Evolutionary conservation across 2,888 invertebrate species (phyloP), one percentile per base, ranked within the genome.

Genomic region (Gisinianus flammeolus): DNA sequence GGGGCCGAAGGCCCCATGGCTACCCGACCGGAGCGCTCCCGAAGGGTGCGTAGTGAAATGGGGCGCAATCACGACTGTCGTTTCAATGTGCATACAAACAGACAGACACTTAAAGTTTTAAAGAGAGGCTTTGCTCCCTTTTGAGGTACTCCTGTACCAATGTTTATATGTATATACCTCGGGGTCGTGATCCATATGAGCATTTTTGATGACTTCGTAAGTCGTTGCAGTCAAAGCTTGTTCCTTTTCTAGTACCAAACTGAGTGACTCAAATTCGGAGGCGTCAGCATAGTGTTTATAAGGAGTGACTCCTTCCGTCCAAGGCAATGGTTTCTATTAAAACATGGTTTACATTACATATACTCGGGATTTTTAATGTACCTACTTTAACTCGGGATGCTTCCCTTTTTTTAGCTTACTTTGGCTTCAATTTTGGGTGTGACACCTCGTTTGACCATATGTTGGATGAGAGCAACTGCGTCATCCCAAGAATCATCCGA

Each of bases 401-500:
- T 16, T 6, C 19, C 26, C 6, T 70, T 54, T 12, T 56, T 8
- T 3, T 19, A 62, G 10, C 62, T 62, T 62, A 62, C 62, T 5
- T 62, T 4, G 3, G 31, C 19, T 31, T 4, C 4, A 10, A 31
- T 30, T 19, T 28, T 66, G 8, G 31, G 33, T 22, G 73, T 30
- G 3, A 70, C 74, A 4, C 79, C 79, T n/a, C 79, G 74, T 35
- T 66, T 52, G 6, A 80, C 58, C 71, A 81, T 80, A 71, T 83
- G 81, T 6, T 79, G 73, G 54, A 82, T 73, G 10, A 83, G 69
- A 28, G 76, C 74, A 28, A 81, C 54, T 22, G 81, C 83, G 16
- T 83, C 80, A 12, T 84, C 73, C 83, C 83, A 84, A 31, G 80
- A 76, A 5, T 75, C 78, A 58, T 84, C 84, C 0, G 84, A 81